Percentiles rank a stretch among this genome's conserved stretches.
Evolutionary conservation across 2,113 vertebrate genomes (phyloP).

Genomic region (Calypte anna): DNA sequence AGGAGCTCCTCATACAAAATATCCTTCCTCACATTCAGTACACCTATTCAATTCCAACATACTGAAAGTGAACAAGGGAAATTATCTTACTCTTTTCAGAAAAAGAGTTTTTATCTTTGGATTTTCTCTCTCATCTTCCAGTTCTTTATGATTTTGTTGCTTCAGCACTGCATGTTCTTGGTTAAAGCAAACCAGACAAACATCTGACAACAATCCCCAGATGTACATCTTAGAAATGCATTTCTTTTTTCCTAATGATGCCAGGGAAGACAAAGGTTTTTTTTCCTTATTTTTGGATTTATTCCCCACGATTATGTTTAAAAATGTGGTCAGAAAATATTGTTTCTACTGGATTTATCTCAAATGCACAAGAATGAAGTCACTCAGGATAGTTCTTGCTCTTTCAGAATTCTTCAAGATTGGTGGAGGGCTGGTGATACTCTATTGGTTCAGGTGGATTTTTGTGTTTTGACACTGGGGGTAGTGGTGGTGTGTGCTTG

Average conservation of each 20-base stretch:
- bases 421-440: neutral
- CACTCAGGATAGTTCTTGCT: neutral
- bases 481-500: no score
- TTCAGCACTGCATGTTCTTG: neutral
- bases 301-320: neutral
- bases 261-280: neutral
- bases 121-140: neutral
- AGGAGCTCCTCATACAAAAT: neutral
- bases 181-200: neutral
- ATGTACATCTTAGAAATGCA: neutral
- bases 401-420: neutral
- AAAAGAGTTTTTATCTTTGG: neutral
- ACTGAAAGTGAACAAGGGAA: neutral
- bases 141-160: neutral
- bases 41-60: neutral
- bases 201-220: neutral
- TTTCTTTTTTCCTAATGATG: neutral
- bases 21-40: neutral
- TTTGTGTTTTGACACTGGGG: neutral
- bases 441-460: neutral
- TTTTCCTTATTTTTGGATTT: neutral
- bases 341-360: neutral
- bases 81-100: neutral
- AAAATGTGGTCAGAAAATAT: neutral
- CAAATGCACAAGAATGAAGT: neutral